Percentiles rank a stretch among this genome's conserved stretches.
These are phyloP conservation scores for Tiliacea citrago DNA, from an alignment of 2,888 invertebrate genomes.

Conservation along the genomic window DNA sequence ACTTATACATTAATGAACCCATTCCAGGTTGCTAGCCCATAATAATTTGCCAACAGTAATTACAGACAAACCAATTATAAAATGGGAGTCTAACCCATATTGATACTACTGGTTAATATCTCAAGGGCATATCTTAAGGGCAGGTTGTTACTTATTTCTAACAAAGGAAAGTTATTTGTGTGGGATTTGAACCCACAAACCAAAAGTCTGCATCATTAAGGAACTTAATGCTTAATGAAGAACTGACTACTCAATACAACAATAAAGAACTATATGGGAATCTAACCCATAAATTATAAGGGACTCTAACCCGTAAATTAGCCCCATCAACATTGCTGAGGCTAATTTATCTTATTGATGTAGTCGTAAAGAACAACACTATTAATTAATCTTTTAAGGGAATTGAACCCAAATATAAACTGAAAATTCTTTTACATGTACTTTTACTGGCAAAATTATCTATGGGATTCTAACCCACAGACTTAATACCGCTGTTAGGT, in stretches of 20 bases:
- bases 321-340: not conserved
- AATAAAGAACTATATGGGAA: not conserved
- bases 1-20: slow-evolving; percentile 57
- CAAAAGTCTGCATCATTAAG: not conserved
- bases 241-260: not conserved
- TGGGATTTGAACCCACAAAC: slow-evolving; percentile 25
- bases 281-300: not conserved
- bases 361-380: not conserved
- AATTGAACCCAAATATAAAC: slow-evolving; percentile 20
- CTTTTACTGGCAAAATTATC: not conserved
- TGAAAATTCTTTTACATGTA: not conserved
- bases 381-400: not conserved
- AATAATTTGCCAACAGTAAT: not conserved
- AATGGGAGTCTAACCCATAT: slow-evolving; percentile 52
- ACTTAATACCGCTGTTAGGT: not conserved
- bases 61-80: not conserved
- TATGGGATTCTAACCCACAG: slow-evolving; percentile 28
- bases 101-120: not conserved
- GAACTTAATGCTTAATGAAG: not conserved
- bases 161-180: not conserved
- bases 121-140: no score
- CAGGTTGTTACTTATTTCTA: no score
- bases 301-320: slow-evolving; percentile 8
- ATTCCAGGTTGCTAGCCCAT: not conserved
- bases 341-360: not conserved